phyloP scores from a whole-genome alignment of 2,888 invertebrate species.

The Ferdinandea cuprea region DNA sequence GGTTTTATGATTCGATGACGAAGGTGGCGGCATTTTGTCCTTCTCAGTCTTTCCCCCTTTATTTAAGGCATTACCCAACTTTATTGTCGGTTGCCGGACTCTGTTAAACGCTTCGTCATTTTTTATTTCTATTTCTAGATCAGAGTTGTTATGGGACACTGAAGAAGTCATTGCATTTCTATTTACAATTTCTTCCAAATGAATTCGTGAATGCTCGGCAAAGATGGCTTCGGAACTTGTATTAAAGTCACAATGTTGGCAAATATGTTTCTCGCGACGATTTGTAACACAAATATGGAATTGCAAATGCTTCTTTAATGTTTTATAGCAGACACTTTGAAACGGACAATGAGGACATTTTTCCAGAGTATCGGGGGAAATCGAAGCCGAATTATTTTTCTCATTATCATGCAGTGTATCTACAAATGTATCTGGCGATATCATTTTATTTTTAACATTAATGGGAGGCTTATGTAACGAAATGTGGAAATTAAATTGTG shows the following conservation, averaged over 20 bases:
- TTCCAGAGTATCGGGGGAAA: constrained; percentile 74
- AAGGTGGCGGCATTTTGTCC: constrained; percentile 1
- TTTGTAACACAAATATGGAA: constrained; percentile 88
- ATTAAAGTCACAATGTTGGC: constrained; percentile 92
- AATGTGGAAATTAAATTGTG: constrained; percentile 91
- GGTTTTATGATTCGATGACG: constrained; percentile 77
- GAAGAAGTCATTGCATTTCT: constrained; percentile 80
- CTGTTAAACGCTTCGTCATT: constrained; percentile 35
- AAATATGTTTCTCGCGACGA: constrained; percentile 85
- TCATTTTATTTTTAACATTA: too few species aligned
- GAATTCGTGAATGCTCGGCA: constrained; percentile 91
- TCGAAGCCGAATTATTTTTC: too few species aligned
- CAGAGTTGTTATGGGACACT: constrained; percentile 81
- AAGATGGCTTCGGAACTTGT: constrained; percentile 89
- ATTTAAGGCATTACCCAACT: not conserved
- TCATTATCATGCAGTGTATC: too few species aligned
- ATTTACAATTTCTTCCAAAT: constrained; percentile 85
- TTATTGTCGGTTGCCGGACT: not conserved
- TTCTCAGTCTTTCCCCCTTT: not conserved
- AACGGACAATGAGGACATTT: constrained; percentile 91
- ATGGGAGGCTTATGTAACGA: constrained; percentile 88
- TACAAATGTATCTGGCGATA: too few species aligned
- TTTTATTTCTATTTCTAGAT: constrained; percentile 78
- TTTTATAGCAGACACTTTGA: constrained; percentile 87
- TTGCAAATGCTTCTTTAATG: constrained; percentile 89